A percentile compares a stretch with the other conserved stretches of the same genome.
These are phyloP conservation scores for Paracyclopina nana DNA, from an alignment of 1,140 invertebrate genomes.

Conservation along the genomic window DNA sequence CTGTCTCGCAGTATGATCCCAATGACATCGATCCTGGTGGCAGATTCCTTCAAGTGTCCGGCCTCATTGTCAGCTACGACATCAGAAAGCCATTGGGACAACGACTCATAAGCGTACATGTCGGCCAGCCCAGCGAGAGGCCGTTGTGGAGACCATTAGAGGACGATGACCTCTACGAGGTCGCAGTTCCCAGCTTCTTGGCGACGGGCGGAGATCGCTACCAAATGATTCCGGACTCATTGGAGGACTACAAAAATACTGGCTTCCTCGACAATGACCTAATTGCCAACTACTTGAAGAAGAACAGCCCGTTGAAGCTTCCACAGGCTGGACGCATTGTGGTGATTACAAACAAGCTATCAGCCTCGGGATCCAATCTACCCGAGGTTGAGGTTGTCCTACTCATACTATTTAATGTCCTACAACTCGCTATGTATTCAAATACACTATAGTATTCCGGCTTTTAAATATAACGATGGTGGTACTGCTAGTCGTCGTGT, in stretches of 20 bases:
- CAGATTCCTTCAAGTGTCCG: conserved; percentile 39
- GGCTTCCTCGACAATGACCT: conserved; percentile 20
- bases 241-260: conserved; percentile 24
- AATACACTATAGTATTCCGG: background rate
- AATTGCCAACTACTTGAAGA: background rate
- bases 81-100: conserved; percentile 32
- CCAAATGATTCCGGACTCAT: conserved; percentile 25
- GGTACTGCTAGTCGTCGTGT: background rate
- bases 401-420: background rate
- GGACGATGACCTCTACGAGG: conserved; percentile 31
- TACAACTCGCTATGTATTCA: background rate
- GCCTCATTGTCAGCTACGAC: conserved; percentile 33
- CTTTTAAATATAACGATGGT: background rate
- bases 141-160: conserved; percentile 30
- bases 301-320: background rate
- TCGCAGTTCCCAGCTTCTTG: conserved; percentile 40
- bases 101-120: conserved; percentile 33
- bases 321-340: conserved; percentile 18
- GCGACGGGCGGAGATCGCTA: conserved; percentile 43
- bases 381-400: background rate
- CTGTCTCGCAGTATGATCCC: conserved; percentile 31
- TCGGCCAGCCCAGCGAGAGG: conserved; percentile 40
- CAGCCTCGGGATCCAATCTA: background rate
- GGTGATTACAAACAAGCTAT: conserved; percentile 7
- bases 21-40: conserved; percentile 32